Conservation (phyloP, 2,113 vertebrate species). For the Sorex fumeus region DNA sequence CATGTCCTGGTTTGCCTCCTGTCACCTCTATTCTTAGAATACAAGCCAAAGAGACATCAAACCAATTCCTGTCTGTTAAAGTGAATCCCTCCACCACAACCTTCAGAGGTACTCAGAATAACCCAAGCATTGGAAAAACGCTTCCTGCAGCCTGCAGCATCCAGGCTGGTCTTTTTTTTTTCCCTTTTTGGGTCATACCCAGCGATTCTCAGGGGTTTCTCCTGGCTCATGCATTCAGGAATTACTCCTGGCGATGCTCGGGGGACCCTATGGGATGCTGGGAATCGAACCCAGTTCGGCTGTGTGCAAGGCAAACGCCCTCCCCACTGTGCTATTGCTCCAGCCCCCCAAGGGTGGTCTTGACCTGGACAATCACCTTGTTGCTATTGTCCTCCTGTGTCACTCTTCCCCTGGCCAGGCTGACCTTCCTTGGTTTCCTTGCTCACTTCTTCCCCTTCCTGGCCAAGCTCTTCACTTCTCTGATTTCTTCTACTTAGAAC, state of each 20-base stretch:
- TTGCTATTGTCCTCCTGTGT: background rate
- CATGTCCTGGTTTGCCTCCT: background rate
- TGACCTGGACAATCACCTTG: background rate
- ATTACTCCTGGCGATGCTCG: too few relatives aligned
- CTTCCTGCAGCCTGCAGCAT: background rate
- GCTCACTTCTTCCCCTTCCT: background rate
- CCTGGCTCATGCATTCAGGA: too few relatives aligned
- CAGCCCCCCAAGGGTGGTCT: too few relatives aligned
- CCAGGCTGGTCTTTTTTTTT: background rate
- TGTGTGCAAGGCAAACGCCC: too few relatives aligned
- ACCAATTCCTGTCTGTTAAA: background rate
- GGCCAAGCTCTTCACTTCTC: background rate
- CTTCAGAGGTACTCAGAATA: background rate
- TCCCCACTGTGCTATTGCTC: too few relatives aligned
- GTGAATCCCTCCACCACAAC: background rate
- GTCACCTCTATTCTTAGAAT: background rate
- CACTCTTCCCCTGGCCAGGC: rapidly evolving
- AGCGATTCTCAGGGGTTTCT: too few relatives aligned
- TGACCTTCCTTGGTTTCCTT: background rate
- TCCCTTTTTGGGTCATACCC: too few relatives aligned
- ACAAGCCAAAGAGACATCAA: constrained; percentile 6
- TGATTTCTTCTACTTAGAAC: background rate
- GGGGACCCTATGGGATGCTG: too few relatives aligned
- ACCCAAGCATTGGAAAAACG: background rate
- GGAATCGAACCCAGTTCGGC: too few relatives aligned